phyloP scores from a whole-genome alignment of 2,888 invertebrate genomes.

The Sarcophaga caerulescens region DNA sequence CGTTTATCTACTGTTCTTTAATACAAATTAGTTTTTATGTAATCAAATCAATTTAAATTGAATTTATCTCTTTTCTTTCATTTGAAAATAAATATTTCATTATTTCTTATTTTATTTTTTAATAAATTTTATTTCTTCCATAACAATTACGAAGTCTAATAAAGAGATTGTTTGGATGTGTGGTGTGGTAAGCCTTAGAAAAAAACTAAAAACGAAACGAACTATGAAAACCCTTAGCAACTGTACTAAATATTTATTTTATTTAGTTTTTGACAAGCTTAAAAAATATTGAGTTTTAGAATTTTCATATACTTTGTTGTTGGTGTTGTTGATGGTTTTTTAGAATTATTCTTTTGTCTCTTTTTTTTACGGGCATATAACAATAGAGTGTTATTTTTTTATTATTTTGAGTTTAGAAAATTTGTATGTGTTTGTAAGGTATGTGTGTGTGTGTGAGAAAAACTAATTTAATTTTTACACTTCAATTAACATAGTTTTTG shows the following conservation, averaged over 20 bases:
- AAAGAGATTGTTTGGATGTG: constrained; percentile 2
- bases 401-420: constrained; percentile 40
- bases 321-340: neutral
- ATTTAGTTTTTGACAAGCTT: constrained; percentile 60
- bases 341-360: neutral
- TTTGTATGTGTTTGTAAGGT: constrained; percentile 11
- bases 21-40: neutral
- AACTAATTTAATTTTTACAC: constrained; percentile 69
- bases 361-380: constrained; percentile 25
- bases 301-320: constrained; percentile 2
- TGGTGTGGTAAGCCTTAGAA: neutral
- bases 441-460: constrained; percentile 32
- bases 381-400: constrained; percentile 37
- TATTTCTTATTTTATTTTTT: neutral
- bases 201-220: neutral
- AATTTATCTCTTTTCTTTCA: neutral
- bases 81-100: neutral
- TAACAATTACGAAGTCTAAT: neutral
- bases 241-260: constrained; percentile 63
- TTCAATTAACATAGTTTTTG: constrained; percentile 68
- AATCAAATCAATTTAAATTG: neutral
- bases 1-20: neutral
- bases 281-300: constrained; percentile 58
- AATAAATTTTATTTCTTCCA: neutral
- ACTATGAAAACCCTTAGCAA: constrained; percentile 64